Evolutionary conservation across 2,113 vertebrate genomes (phyloP).

Genomic region (Onychorhynchus coronatus): DNA sequence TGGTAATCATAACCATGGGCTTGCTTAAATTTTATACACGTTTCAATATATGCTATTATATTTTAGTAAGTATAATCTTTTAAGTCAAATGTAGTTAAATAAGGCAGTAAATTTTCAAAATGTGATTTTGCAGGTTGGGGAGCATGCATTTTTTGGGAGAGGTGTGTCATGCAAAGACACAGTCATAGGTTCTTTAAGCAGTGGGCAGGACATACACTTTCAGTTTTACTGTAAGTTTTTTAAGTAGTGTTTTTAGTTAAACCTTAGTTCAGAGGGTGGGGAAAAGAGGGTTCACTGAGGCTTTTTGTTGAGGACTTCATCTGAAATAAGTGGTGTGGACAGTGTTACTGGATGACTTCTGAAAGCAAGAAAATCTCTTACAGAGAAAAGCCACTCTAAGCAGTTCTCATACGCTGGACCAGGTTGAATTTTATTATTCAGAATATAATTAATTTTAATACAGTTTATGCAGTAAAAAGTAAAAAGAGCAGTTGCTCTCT

Average conservation of each 20-base stretch:
- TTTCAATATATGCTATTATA: not conserved
- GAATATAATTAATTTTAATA: not conserved
- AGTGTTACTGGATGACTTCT: not conserved
- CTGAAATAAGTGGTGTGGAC: not conserved
- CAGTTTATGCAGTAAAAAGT: not conserved
- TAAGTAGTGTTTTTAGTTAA: not conserved
- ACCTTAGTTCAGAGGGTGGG: accelerated
- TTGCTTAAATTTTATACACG: not conserved
- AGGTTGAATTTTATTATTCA: not conserved
- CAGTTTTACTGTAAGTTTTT: not conserved
- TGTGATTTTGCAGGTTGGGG: not conserved
- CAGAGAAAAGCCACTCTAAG: not conserved
- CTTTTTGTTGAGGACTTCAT: not conserved
- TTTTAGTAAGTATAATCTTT: not conserved
- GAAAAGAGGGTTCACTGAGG: not conserved
- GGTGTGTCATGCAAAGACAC: not conserved
- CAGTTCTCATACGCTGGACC: not conserved
- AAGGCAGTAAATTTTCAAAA: not conserved
- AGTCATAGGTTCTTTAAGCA: not conserved
- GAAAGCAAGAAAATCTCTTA: not conserved
- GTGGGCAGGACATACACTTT: not conserved
- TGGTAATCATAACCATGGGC: not conserved
- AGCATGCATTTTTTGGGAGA: not conserved
- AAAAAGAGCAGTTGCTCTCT: not conserved
- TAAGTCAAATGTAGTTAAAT: not conserved